Evolutionary conservation across 64 coral and sea anemone species (phyloP), one percentile per base, ranked within the genome.

Genomic region (Platygyra sinensis): DNA sequence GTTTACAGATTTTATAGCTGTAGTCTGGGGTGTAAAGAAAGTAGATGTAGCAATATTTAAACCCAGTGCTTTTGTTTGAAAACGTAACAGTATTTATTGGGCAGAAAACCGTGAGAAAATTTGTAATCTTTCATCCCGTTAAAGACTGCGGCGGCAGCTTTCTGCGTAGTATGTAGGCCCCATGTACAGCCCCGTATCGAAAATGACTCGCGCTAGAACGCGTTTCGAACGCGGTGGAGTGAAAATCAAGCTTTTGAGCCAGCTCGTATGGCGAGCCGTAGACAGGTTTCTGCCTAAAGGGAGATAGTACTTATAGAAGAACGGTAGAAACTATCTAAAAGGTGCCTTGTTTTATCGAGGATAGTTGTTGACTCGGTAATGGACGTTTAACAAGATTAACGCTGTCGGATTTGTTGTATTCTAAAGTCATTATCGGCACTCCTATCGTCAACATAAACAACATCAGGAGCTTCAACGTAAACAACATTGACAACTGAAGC

Each of bases 61-160:
- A 69, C 22, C 61, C 30, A 51, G 61, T 31, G 38, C 57, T 65
- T n/a, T 83, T 24, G 13, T 67, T 83, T 28, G 61, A 22, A 83
- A 61, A 83, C 62, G 8, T 22, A 24, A 67, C 32, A 85, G 63
- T 85, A 85, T 85, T 85, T 85, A 85, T 69, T 85, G 38, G 81
- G 63, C 24, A 22, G 19, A 50, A 30, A 54, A 20, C 63, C 10
- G 11, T 33, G 22, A 63, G 54, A 63, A 28, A 79, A 31, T 20
- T 77, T 30, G 29, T 85, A 85, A 85, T 11, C n/a, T 69, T 69
- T 22, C 4, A 69, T 24, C 10, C 25, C 9, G 22, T 69, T 10
- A 25, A 22, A n/a, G 9, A 5, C 25, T 69, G 65, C 22, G 10
- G 8, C n/a, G 65, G 8, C 65, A 69, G n/a, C n/a, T 69, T 69